A percentile compares a stretch with the other conserved stretches of the same genome.
Evolutionary conservation across 2,888 invertebrate genomes (phyloP).

Genomic region (Cremastobaeus sp.): DNA sequence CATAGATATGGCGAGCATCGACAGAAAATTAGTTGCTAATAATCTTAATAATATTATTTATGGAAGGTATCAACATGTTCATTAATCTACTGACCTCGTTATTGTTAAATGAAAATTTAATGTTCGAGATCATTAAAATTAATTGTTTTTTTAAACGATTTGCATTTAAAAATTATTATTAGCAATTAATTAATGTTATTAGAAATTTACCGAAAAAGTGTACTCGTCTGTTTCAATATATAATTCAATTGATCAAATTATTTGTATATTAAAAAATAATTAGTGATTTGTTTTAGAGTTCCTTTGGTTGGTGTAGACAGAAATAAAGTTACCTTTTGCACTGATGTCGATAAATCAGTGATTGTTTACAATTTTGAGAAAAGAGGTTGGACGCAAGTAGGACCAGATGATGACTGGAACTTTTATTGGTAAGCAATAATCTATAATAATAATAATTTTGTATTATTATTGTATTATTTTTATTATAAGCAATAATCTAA

Average conservation of each 20-base stretch:
- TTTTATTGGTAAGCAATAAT: slow-evolving; percentile 87
- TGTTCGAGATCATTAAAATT: no score
- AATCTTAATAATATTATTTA: slow-evolving; percentile 43
- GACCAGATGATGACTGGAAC: slow-evolving; percentile 96
- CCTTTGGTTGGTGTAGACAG: slow-evolving; percentile 75
- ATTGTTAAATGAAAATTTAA: no score
- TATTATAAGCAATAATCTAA: no score
- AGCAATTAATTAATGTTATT: no score
- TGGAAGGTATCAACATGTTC: no score
- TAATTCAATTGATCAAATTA: no score
- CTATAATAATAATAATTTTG: slow-evolving; percentile 62
- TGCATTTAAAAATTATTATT: no score
- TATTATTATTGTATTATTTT: background rate
- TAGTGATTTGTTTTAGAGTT: slow-evolving; percentile 58
- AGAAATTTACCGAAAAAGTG: no score
- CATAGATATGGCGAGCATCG: slow-evolving; percentile 20
- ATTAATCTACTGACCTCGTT: no score
- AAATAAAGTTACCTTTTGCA: slow-evolving; percentile 84
- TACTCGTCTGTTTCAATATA: no score
- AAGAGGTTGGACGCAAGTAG: slow-evolving; percentile 92
- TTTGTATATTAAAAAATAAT: no score
- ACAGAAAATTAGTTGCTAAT: slow-evolving; percentile 21
- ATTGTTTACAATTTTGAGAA: slow-evolving; percentile 94
- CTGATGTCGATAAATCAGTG: slow-evolving; percentile 96
- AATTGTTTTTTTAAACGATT: no score